Percentiles rank a stretch among this genome's conserved stretches.
Evolutionary conservation across 2,113 vertebrate genomes (phyloP).

Genomic region (Lonchura striata): DNA sequence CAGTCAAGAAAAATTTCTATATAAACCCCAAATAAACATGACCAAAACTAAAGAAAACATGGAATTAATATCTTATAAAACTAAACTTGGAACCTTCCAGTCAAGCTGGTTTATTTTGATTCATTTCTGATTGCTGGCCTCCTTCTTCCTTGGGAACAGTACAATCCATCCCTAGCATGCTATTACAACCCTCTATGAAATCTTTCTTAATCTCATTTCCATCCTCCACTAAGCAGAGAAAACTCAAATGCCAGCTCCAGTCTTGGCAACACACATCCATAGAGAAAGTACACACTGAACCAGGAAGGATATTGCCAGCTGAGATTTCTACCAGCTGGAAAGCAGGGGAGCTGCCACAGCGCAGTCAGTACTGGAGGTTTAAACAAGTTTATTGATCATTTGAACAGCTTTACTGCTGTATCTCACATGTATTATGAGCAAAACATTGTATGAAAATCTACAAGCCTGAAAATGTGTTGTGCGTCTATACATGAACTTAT

Average conservation of each 20-base stretch:
- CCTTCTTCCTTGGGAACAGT: background rate
- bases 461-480: background rate
- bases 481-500: background rate
- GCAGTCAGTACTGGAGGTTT: background rate
- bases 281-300: background rate
- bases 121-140: background rate
- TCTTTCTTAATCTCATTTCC: background rate
- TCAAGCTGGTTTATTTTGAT: background rate
- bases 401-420: background rate
- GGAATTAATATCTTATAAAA: background rate
- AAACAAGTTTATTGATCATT: background rate
- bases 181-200: background rate
- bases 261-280: background rate
- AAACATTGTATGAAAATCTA: background rate
- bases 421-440: background rate
- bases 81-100: background rate
- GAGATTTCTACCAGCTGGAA: background rate
- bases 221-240: background rate
- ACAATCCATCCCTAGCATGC: background rate
- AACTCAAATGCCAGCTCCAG: background rate
- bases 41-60: background rate
- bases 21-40: background rate
- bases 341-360: background rate
- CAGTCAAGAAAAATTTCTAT: background rate
- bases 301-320: background rate